Evolutionary conservation across 2,113 vertebrate species (phyloP), one percentile per base, ranked within the genome.

Genomic region (Odobenus rosmarus): DNA sequence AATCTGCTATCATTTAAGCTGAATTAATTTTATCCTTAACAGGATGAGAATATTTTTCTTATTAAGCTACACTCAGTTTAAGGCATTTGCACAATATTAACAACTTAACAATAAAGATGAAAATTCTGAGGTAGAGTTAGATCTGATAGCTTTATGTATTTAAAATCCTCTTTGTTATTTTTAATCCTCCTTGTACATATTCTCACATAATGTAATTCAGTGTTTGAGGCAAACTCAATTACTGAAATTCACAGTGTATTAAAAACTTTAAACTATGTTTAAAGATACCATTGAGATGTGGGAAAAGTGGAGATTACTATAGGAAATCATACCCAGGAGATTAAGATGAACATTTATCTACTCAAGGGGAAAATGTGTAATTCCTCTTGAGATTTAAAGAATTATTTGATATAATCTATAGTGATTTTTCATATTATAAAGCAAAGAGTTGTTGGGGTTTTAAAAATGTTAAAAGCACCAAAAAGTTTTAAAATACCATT

Each of bases 71-170:
- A 87, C 7, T 76, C 21, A 84, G 39, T 90, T 96, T 86, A 71
- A 96, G 42, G 15, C 8, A 94, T 53, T 93, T 72, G 62, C 13
- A 87, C 18, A 88, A 90, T 77, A 31, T 49, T 77, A 77, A 77
- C 26, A 82, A 87, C 42, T 80, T 92, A 94, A 87, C 80, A 92
- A 83, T 76, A 92, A 94, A 95, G 76, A 62, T 69, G 72, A 83
- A 67, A 79, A 55, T 89, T 91, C 28, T 39, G 36, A 59, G 33
- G 8, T 19, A n/a, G 31, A 81, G 2, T 82, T 91, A 61, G 39
- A 89, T 96, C 74, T 96, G 86, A 97, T 86, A 91, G 33, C 28
- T 87, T 96, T 86, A 64, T 64, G 12, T 72, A 82, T 57, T 88
- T 77, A 67, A 93, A 95, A 81, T 86, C 15, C 18, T 89, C 21